These are phyloP conservation scores for Dyspetes luteomarginatus DNA, from an alignment of 2,888 invertebrate species.

Conservation along the genomic window DNA sequence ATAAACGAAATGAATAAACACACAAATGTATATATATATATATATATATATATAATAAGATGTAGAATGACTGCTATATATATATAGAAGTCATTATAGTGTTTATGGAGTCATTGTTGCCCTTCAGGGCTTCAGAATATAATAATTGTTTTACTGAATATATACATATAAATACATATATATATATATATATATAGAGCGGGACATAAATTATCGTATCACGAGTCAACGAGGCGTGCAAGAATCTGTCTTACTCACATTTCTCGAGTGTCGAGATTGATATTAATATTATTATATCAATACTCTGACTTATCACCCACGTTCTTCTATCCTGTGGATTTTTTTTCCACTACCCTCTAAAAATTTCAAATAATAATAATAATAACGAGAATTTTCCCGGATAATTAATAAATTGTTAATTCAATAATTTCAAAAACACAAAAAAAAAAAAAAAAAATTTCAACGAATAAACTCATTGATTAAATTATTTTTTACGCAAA, in stretches of 20 bases:
- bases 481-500: not conserved
- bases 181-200: conserved; percentile 3
- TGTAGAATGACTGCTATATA: too few species aligned
- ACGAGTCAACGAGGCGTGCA: conserved; percentile 29
- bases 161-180: not conserved
- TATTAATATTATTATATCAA: conserved; percentile 39
- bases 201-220: conserved; percentile 41
- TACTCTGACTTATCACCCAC: conserved; percentile 41
- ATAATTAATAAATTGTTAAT: too few species aligned
- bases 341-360: too few species aligned
- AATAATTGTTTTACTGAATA: too few species aligned
- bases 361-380: too few species aligned
- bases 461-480: too few species aligned
- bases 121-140: too few species aligned
- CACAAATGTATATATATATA: not conserved
- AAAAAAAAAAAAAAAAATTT: not conserved
- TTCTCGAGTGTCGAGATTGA: conserved; percentile 26
- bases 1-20: conserved; percentile 26
- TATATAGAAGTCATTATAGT: too few species aligned
- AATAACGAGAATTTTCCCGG: too few species aligned
- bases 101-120: too few species aligned
- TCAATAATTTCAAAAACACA: not conserved
- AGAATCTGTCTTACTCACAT: conserved; percentile 20
- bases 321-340: conserved; percentile 1
- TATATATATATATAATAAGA: not conserved